Evolutionary conservation across 2,113 vertebrate genomes (phyloP), one percentile per base, ranked within the genome.

Genomic region (Tupaia chinensis): DNA sequence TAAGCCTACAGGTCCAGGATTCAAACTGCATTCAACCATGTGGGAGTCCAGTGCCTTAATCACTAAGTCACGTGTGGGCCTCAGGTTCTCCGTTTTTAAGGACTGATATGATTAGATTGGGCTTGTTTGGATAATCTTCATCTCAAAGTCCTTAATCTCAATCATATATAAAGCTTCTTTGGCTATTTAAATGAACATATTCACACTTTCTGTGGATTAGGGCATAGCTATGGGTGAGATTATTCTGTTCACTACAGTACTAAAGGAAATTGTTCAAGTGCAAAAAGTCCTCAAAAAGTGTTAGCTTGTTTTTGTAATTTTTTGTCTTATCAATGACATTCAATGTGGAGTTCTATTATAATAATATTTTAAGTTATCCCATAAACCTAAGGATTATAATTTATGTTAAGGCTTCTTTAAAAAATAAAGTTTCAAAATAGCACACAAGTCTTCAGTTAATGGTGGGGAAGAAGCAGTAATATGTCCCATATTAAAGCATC

Each of bases 221-320:
- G 3, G 9, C 13, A 23, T 32, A 3, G 9, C 11, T 4, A 2
- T 3, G 15, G n/a, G 10, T n/a, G 17, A 2, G 1, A 1, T 70
- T n/a, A 63, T 13, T 34, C 1, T n/a, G 6, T 4, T 56, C 5
- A 74, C 22, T 7, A 20, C 19, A 81, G 85, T 25, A 27, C 9
- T 73, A 7, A 88, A 53, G 0, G 58, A 27, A 65, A 34, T 11
- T 11, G 2, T 22, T 44, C 29, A 72, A 34, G 68, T 69, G 63
- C 3, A 63, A 25, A 53, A 93, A 79, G 8, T 20, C 66, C 27
- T 68, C 19, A 25, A 87, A 89, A 78, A 34, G 20, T 12, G 0
- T 53, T 8, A 11, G 16, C 5, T 94, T 86, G 27, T 34, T 70
- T 97, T 80, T 61, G 44, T 85, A 68, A 27, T 60, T 11, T 29